Evolutionary conservation across 2,113 vertebrate genomes (phyloP), one percentile per base, ranked within the genome.

Genomic region (Athene cunicularia): DNA sequence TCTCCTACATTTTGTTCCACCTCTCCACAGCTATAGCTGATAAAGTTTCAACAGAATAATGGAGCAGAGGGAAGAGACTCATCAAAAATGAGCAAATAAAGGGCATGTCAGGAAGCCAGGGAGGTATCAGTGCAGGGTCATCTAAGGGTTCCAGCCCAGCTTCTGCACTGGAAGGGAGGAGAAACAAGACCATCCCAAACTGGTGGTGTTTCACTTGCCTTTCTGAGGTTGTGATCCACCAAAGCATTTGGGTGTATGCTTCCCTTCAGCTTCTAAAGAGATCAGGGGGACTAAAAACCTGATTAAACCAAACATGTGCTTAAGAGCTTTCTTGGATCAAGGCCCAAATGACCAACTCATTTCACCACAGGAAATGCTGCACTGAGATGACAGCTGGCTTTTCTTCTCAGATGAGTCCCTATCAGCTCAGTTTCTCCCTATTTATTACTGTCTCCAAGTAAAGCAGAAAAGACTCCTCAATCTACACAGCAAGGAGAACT

Each of bases 271-370:
- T 87, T 91, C 88, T 62, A 22, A 75, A 85, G 89, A 81, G 84
- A 81, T 95, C 86, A 80, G 71, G 5, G 21, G 53, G 74, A 77
- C 89, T 93, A 33, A 75, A 89, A 93, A 27, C 66, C 59, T 8
- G 50, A 91, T 87, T 82, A 90, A 85, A 76, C 62, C 50, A 60
- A 96, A 90, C 59, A 82, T 58, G 88, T 80, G 90, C 81, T 59
- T 92, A 89, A 96, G 95, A 93, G 91, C 95, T 93, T 93, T 95
- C 64, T 80, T 96, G 94, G 96, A 71, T 49, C 22, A 2, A 60
- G 77, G 94, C 95, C 86, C 77, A 76, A 90, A n/a, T 50, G 80
- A 32, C 66, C 77, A 39, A 23, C 24, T 35, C 94, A 14, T 50
- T 56, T 71, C 67, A 49, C 24, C 0, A 1, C 84, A 58, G 93